Evolutionary conservation across 2,888 invertebrate species (phyloP).

Genomic region (Mesoligia furuncula): DNA sequence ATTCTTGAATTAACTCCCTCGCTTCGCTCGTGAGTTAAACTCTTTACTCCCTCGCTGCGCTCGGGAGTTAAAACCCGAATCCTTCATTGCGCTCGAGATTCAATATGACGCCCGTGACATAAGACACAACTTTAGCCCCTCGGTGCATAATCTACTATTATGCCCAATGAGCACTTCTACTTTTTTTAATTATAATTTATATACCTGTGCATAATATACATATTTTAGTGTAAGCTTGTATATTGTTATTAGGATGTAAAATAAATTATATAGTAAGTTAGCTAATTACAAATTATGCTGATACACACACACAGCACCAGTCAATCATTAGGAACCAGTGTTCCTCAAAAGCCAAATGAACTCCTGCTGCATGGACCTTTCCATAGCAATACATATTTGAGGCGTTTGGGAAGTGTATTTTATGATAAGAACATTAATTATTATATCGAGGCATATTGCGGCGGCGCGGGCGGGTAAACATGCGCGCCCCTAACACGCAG

Average conservation of each 20-base stretch:
- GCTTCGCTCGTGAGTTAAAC: no score
- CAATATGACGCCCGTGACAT: no score
- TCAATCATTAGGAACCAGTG: not conserved
- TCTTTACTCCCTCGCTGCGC: no score
- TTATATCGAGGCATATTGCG: constrained; percentile 51
- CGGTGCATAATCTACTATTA: no score
- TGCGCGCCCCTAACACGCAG: constrained; percentile 37
- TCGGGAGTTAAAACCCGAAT: no score
- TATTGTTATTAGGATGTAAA: not conserved
- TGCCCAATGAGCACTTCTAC: not conserved
- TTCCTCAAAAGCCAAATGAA: constrained; percentile 21
- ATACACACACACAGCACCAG: not conserved
- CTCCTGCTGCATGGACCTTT: not conserved
- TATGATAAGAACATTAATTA: constrained; percentile 58
- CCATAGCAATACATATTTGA: constrained; percentile 13
- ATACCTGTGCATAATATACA: not conserved
- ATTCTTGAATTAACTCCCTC: no score
- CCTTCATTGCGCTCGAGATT: no score
- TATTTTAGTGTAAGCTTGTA: not conserved
- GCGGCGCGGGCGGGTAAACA: constrained; percentile 52
- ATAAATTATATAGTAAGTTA: not conserved
- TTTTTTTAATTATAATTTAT: not conserved
- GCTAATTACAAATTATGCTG: not conserved
- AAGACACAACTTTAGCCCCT: no score
- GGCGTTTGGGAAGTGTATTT: constrained; percentile 47